Conservation (phyloP, 2,113 vertebrate species). For the Eretmochelys imbricata region DNA sequence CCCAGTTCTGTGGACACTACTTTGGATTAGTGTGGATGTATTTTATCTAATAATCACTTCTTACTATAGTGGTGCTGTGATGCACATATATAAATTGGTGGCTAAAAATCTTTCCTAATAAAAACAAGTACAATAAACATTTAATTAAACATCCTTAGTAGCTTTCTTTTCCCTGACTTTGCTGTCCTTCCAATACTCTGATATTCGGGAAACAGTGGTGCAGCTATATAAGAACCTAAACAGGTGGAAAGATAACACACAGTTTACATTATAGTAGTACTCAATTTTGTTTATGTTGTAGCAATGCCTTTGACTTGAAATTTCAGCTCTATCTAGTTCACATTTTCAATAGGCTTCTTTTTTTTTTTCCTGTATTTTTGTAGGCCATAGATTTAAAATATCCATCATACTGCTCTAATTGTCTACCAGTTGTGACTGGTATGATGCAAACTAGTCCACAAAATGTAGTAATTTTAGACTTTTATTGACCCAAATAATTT, state of each 20-base stretch:
- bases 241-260: neutral
- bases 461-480: neutral
- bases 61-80: neutral
- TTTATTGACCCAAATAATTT: neutral
- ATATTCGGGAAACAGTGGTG: neutral
- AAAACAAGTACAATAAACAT: neutral
- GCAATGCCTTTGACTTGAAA: neutral
- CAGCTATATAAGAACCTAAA: neutral
- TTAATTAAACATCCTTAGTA: neutral
- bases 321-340: neutral
- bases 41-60: neutral
- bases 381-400: neutral
- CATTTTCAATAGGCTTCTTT: neutral
- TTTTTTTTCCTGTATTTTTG: neutral
- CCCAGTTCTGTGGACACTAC: neutral
- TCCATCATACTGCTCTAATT: neutral
- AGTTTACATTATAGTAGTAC: neutral
- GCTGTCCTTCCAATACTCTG: neutral
- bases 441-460: neutral
- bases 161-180: neutral
- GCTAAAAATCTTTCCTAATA: neutral
- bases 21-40: neutral
- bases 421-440: fast-evolving
- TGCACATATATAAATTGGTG: neutral
- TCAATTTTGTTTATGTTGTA: neutral